phyloP scores from a whole-genome alignment of 23 tunicate genomes.

The Ascidia mentula region DNA sequence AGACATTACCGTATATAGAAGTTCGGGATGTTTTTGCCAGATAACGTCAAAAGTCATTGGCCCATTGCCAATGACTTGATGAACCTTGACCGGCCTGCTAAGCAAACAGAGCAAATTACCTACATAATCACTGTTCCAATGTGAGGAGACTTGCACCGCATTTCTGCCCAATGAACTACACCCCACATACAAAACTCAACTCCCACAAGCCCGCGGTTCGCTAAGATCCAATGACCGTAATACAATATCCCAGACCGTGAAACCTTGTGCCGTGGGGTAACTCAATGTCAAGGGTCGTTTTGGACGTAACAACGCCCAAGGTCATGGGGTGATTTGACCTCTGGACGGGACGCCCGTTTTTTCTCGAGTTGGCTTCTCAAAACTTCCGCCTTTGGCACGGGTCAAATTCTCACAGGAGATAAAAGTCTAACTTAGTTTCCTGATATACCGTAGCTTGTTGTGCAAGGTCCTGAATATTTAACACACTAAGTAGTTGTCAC shows the following conservation, averaged over 20 bases:
- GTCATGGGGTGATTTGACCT: not conserved
- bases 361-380: too few relatives aligned
- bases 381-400: too few relatives aligned
- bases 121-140: not conserved
- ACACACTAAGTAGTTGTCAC: too few relatives aligned
- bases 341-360: not conserved
- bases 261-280: not conserved
- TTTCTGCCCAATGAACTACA: too few relatives aligned
- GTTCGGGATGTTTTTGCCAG: not conserved
- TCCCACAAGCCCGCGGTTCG: not conserved
- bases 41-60: not conserved
- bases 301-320: not conserved
- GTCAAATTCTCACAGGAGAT: too few relatives aligned
- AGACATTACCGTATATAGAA: not conserved
- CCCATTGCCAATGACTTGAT: not conserved
- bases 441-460: too few relatives aligned
- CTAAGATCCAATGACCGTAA: conserved; percentile 4
- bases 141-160: not conserved
- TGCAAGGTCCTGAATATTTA: too few relatives aligned
- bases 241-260: not conserved
- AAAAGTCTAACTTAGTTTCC: too few relatives aligned
- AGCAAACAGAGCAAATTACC: not conserved
- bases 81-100: not conserved
- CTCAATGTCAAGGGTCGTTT: not conserved
- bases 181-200: too few relatives aligned